Evolutionary conservation across 1,140 invertebrate species (phyloP).

Genomic region (Drosophila ananassae): DNA sequence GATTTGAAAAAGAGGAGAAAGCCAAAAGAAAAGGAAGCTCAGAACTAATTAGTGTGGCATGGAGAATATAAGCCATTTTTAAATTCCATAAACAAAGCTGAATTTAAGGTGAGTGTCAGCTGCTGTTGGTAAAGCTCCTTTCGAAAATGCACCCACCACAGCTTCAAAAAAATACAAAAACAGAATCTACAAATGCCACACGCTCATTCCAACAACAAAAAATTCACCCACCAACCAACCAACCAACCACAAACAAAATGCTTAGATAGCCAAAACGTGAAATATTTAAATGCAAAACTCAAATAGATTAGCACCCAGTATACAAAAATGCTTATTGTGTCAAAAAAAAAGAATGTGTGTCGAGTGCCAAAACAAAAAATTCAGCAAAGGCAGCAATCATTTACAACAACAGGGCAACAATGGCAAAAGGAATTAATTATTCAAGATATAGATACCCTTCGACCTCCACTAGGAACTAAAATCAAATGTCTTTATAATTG

Average conservation of each 20-base stretch:
- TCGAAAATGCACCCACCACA: constrained; percentile 45
- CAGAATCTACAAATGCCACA: constrained; percentile 32
- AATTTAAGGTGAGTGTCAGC: constrained; percentile 31
- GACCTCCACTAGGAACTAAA: background rate
- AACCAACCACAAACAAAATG: constrained; percentile 33
- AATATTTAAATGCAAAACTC: constrained; percentile 67
- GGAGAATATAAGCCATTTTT: background rate
- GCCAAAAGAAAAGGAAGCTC: background rate
- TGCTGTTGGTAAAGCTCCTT: constrained; percentile 34
- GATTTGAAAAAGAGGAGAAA: constrained; percentile 6
- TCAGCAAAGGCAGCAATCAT: constrained; percentile 28
- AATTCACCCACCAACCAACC: constrained; percentile 17
- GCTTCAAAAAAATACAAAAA: constrained; percentile 28
- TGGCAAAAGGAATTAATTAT: background rate
- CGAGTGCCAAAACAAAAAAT: constrained; percentile 47
- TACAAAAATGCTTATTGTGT: constrained; percentile 42
- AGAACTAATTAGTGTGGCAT: constrained; percentile 1
- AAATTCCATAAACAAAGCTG: constrained; percentile 11
- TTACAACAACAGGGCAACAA: constrained; percentile 16
- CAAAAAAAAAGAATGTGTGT: constrained; percentile 18
- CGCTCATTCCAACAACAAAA: constrained; percentile 36
- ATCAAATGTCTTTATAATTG: background rate
- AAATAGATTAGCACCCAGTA: constrained; percentile 68
- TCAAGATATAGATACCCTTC: background rate
- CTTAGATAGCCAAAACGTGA: constrained; percentile 50